Evolutionary conservation across 2,888 invertebrate species (phyloP).

Genomic region (Microdon myrmicae): DNA sequence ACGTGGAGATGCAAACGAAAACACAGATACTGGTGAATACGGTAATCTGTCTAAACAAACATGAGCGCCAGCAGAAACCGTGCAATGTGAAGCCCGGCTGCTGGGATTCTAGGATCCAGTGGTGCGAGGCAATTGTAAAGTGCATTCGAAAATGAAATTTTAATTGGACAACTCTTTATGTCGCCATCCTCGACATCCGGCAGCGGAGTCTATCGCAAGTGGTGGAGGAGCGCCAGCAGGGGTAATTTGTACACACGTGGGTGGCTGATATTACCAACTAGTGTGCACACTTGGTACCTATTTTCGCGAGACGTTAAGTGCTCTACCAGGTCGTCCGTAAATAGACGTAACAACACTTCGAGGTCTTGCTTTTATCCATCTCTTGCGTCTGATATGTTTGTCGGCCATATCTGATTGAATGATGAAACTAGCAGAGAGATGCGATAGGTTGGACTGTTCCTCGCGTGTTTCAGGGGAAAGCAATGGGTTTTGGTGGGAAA

Average conservation of each 20-base stretch:
- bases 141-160: constrained; percentile 52
- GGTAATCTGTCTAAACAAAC: constrained; percentile 49
- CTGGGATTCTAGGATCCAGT: constrained; percentile 33
- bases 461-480: constrained; percentile 8
- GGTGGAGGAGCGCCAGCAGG: neutral
- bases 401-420: constrained; percentile 28
- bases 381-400: constrained; percentile 24
- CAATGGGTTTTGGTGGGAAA: constrained; percentile 43
- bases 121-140: constrained; percentile 41
- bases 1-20: too few species aligned
- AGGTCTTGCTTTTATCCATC: constrained; percentile 1
- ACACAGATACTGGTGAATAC: too few species aligned
- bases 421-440: constrained; percentile 16
- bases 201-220: neutral
- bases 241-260: constrained; percentile 6
- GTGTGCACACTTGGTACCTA: constrained; percentile 39
- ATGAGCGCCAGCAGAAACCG: constrained; percentile 27
- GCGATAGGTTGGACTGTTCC: neutral
- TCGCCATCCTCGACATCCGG: constrained; percentile 39
- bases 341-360: constrained; percentile 18
- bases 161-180: constrained; percentile 49
- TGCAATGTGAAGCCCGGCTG: too few species aligned
- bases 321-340: constrained; percentile 31
- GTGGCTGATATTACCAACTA: constrained; percentile 43
- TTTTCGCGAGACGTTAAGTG: constrained; percentile 33